Evolutionary conservation across 2,113 vertebrate genomes (phyloP).

Genomic region (Melanostigma gelatinosum): DNA sequence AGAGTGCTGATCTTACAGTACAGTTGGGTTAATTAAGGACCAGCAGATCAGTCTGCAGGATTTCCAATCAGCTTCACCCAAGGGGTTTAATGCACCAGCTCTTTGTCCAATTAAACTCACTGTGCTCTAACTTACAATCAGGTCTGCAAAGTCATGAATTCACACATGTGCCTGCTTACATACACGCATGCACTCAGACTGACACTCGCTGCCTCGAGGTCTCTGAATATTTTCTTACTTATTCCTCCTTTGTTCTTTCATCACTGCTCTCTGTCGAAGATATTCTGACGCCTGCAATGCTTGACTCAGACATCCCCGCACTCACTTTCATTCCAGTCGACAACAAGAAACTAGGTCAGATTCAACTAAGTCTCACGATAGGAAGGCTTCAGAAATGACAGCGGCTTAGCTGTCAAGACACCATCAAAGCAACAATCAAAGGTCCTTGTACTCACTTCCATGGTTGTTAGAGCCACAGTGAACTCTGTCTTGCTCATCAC

Average conservation of each 20-base stretch:
- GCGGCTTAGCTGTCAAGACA: slow-evolving; percentile 28
- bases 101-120: slow-evolving; percentile 66
- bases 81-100: slow-evolving; percentile 51
- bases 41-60: slow-evolving; percentile 56
- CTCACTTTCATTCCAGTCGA: slow-evolving; percentile 47
- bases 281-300: slow-evolving; percentile 53
- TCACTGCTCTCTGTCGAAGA: slow-evolving; percentile 50
- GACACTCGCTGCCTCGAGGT: slow-evolving; percentile 31
- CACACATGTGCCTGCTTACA: slow-evolving; percentile 27
- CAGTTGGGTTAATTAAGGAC: slow-evolving; percentile 58
- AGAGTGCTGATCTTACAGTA: slow-evolving; percentile 54
- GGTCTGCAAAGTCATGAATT: slow-evolving; percentile 57
- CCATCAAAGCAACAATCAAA: slow-evolving; percentile 51
- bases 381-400: slow-evolving; percentile 48
- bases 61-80: slow-evolving; percentile 52
- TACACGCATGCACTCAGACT: slow-evolving; percentile 25
- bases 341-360: slow-evolving; percentile 70
- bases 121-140: slow-evolving; percentile 38
- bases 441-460: slow-evolving; percentile 39
- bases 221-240: slow-evolving; percentile 38
- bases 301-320: slow-evolving; percentile 52
- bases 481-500: slow-evolving; percentile 26
- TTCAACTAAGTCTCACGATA: slow-evolving; percentile 42
- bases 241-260: slow-evolving; percentile 59
- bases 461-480: background rate